Evolutionary conservation across 1,140 invertebrate species (phyloP).

Genomic region (Cherax destructor): DNA sequence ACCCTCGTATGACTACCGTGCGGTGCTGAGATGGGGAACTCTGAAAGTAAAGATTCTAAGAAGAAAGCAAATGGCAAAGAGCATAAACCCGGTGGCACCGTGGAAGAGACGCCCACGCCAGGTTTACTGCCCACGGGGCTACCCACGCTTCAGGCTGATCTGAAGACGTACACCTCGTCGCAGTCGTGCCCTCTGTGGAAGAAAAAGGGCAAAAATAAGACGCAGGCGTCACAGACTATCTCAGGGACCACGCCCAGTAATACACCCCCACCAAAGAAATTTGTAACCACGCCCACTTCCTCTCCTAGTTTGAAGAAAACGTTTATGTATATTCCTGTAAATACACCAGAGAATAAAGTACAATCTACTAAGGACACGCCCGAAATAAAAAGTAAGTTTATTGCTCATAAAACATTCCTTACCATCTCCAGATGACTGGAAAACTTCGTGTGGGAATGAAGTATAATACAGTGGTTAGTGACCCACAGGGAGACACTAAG

Average conservation of each 20-base stretch:
- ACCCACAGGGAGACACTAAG: too few relatives aligned
- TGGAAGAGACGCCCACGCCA: neutral
- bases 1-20: neutral
- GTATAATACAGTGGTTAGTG: too few relatives aligned
- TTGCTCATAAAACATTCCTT: neutral
- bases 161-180: neutral
- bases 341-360: neutral
- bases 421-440: neutral
- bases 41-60: neutral
- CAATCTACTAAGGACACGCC: neutral
- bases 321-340: neutral
- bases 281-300: neutral
- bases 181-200: neutral
- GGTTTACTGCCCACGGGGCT: neutral
- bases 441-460: too few relatives aligned
- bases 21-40: neutral
- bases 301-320: neutral
- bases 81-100: neutral
- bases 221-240: neutral
- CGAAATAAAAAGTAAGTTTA: neutral
- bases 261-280: neutral
- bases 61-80: neutral
- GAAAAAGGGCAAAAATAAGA: neutral
- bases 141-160: neutral
- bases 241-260: neutral